Percentiles rank a stretch among this genome's conserved stretches.
Evolutionary conservation across 2,113 vertebrate species (phyloP).

Genomic region (Pluvianellus socialis): DNA sequence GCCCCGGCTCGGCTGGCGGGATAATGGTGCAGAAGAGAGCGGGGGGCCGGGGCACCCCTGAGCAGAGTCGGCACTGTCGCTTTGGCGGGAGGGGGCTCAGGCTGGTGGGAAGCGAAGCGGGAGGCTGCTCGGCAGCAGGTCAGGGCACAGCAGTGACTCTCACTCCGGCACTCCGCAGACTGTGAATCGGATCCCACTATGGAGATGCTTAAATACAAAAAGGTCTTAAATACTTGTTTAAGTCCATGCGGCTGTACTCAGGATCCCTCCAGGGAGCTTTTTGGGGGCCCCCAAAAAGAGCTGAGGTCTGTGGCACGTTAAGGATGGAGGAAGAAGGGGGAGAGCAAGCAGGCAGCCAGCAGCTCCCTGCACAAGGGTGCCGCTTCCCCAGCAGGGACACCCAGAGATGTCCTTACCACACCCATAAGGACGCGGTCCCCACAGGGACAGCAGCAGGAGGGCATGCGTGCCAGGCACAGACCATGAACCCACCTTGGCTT

Average conservation of each 20-base stretch:
- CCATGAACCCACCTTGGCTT: not conserved
- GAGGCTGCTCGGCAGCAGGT: not conserved
- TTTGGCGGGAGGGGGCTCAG: fast-evolving
- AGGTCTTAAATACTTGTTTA: not conserved
- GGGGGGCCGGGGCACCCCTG: fast-evolving
- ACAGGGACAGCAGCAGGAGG: fast-evolving
- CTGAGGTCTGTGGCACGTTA: not conserved
- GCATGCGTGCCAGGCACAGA: fast-evolving
- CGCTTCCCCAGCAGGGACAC: not conserved
- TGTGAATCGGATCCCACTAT: not conserved
- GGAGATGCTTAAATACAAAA: not conserved
- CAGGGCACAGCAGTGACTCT: not conserved
- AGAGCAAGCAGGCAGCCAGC: not conserved
- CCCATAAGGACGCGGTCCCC: not conserved
- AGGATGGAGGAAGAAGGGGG: not conserved
- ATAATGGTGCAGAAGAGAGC: not conserved
- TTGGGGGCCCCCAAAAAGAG: not conserved
- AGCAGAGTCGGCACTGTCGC: not conserved
- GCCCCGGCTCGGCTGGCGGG: fast-evolving
- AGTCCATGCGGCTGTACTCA: not conserved
- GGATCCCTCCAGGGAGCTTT: not conserved
- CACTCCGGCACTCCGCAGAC: not conserved
- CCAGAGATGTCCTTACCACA: not conserved
- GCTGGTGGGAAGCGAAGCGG: not conserved
- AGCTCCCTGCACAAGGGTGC: not conserved